Percentiles rank a stretch among this genome's conserved stretches.
These are phyloP conservation scores for Adoxophyes honmai DNA, from an alignment of 1,140 invertebrate genomes.

Conservation along the genomic window DNA sequence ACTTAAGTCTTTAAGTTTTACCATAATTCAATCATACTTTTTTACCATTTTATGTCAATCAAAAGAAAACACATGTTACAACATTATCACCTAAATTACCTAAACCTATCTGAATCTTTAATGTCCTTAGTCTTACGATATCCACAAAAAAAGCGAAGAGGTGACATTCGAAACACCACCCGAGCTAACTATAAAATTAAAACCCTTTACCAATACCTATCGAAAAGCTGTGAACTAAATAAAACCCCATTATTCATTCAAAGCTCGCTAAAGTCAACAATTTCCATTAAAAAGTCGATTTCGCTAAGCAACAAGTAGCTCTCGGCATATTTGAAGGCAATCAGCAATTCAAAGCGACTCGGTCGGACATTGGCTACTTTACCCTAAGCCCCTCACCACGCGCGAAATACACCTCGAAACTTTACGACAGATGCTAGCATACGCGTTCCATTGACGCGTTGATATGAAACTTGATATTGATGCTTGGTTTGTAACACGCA, in stretches of 20 bases:
- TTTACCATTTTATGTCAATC: too few species aligned
- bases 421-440: neutral
- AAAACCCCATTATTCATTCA: slow-evolving; percentile 24
- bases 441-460: neutral
- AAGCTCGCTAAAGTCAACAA: slow-evolving; percentile 23
- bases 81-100: too few species aligned
- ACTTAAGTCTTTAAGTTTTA: too few species aligned
- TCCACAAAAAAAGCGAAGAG: too few species aligned
- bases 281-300: slow-evolving; percentile 29
- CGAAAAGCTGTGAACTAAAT: slow-evolving; percentile 10
- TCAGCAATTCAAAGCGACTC: slow-evolving; percentile 28
- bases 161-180: too few species aligned
- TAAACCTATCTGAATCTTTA: too few species aligned
- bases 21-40: too few species aligned
- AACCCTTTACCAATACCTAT: neutral
- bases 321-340: slow-evolving; percentile 24
- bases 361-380: slow-evolving; percentile 22
- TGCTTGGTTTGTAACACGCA: neutral
- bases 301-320: slow-evolving; percentile 27
- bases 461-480: neutral
- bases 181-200: too few species aligned
- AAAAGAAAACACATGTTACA: too few species aligned
- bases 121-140: too few species aligned
- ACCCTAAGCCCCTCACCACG: slow-evolving; percentile 14
- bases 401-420: neutral